Percentiles rank a stretch among this genome's conserved stretches.
Conservation (phyloP, 2,888 invertebrate genomes). For the Didymodactylos carnosus region DNA sequence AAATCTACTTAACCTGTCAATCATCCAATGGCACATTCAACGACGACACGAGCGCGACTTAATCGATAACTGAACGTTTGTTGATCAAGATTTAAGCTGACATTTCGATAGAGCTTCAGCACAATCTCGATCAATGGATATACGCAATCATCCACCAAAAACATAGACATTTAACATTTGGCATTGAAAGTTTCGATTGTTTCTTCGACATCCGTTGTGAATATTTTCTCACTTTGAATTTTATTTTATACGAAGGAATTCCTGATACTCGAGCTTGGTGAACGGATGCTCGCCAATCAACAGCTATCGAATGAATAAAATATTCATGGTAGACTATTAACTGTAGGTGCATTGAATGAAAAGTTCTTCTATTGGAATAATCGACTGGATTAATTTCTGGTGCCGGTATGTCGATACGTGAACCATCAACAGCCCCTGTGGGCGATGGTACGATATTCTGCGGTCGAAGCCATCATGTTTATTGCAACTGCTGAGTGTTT, state of each 20-base stretch:
- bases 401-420: constrained; percentile 13
- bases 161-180: not conserved
- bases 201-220: too few relatives aligned
- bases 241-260: too few relatives aligned
- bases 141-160: not conserved
- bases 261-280: not conserved
- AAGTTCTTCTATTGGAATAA: constrained; percentile 15
- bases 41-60: constrained; percentile 17
- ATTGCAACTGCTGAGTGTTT: too few relatives aligned
- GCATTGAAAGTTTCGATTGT: too few relatives aligned
- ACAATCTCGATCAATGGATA: constrained; percentile 11
- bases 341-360: constrained; percentile 11
- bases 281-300: constrained; percentile 9
- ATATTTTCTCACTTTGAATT: too few relatives aligned
- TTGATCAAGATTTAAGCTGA: constrained; percentile 16
- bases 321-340: constrained; percentile 4
- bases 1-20: too few relatives aligned
- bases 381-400: constrained; percentile 4
- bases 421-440: constrained; percentile 16
- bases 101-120: constrained; percentile 18
- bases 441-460: too few relatives aligned
- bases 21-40: constrained; percentile 18
- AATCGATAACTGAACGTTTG: constrained; percentile 19
- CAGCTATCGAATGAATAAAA: not conserved
- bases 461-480: too few relatives aligned